A percentile compares a stretch with the other conserved stretches of the same genome.
Evolutionary conservation across 2,113 vertebrate species (phyloP).

Genomic region (Rafetus swinhoei): DNA sequence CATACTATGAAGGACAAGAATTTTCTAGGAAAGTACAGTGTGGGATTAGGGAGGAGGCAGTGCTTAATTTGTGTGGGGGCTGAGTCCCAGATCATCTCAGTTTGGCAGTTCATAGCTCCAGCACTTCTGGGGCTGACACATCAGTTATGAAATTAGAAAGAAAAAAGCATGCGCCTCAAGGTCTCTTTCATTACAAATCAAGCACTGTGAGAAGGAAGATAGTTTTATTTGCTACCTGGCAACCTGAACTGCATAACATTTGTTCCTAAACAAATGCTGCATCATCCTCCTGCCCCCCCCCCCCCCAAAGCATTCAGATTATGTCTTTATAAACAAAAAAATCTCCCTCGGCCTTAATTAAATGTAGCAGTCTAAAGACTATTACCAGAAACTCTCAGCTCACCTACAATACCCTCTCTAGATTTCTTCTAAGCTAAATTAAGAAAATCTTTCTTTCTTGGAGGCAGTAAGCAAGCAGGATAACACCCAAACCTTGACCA

Average conservation of each 20-base stretch:
- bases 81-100: too few species aligned
- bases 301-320: not conserved
- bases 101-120: too few species aligned
- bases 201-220: too few species aligned
- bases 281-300: not conserved
- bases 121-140: too few species aligned
- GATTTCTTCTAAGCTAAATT: accelerated
- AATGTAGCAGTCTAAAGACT: not conserved
- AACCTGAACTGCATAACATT: not conserved
- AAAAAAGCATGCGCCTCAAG: too few species aligned
- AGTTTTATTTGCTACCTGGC: not conserved
- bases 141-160: too few species aligned
- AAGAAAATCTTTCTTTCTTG: not conserved
- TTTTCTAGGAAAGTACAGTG: not conserved
- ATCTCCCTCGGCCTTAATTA: accelerated
- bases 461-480: accelerated
- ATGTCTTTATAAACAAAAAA: not conserved
- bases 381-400: not conserved
- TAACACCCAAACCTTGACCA: not conserved
- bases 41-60: not conserved
- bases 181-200: too few species aligned
- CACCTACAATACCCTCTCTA: not conserved
- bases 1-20: not conserved
- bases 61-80: too few species aligned
- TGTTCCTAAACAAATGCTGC: not conserved